A percentile compares a stretch with the other conserved stretches of the same genome.
phyloP scores from a whole-genome alignment of 2,888 invertebrate genomes.

The Criorhina ranunculi region DNA sequence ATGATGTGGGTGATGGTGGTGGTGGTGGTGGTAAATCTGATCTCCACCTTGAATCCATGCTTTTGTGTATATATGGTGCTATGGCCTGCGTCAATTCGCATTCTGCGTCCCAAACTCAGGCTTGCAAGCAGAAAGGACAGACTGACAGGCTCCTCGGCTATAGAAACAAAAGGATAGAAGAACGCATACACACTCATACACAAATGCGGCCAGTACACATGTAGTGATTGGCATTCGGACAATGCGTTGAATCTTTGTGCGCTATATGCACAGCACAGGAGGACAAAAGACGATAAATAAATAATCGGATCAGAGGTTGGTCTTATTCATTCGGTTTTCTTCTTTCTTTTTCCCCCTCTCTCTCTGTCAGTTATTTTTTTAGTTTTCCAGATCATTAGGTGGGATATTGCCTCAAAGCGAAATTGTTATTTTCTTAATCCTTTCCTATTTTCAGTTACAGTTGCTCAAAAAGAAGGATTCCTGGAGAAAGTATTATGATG shows the following conservation, averaged over 20 bases:
- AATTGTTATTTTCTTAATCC: slow-evolving; percentile 33
- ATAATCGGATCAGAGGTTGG: slow-evolving; percentile 75
- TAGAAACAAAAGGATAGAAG: slow-evolving; percentile 61
- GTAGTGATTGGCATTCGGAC: slow-evolving; percentile 75
- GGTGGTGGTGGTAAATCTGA: slow-evolving; percentile 12
- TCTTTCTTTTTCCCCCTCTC: neutral
- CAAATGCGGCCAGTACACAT: slow-evolving; percentile 22
- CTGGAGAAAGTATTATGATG: too few relatives aligned
- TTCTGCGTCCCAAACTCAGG: slow-evolving; percentile 60
- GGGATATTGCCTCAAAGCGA: slow-evolving; percentile 14
- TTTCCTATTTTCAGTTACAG: slow-evolving; percentile 23
- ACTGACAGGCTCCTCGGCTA: slow-evolving; percentile 67
- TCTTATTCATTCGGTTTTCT: slow-evolving; percentile 31
- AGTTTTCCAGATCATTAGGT: slow-evolving; percentile 66
- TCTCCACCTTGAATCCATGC: slow-evolving; percentile 5
- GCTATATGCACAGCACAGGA: slow-evolving; percentile 30
- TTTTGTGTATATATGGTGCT: slow-evolving; percentile 18
- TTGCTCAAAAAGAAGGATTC: too few relatives aligned
- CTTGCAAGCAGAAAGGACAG: slow-evolving; percentile 55
- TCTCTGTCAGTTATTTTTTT: neutral
- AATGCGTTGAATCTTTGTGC: slow-evolving; percentile 72
- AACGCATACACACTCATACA: slow-evolving; percentile 36
- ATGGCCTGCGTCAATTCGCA: slow-evolving; percentile 62
- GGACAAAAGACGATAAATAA: slow-evolving; percentile 70
- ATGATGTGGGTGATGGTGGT: slow-evolving; percentile 43